These are phyloP conservation scores for Gambusia holbrooki DNA, from an alignment of 2,113 vertebrate genomes.

Conservation along the genomic window DNA sequence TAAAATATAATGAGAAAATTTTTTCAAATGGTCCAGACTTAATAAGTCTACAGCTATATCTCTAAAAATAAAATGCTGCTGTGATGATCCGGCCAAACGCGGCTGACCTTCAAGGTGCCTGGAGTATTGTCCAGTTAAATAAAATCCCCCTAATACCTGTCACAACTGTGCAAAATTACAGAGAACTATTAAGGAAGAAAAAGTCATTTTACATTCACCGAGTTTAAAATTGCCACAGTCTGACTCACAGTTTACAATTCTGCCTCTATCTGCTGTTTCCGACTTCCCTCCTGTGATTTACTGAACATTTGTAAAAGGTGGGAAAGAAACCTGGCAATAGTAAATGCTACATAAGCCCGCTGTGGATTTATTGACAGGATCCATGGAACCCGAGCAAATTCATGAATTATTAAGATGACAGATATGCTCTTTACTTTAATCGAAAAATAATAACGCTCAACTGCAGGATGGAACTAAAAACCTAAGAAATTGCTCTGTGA, in stretches of 20 bases:
- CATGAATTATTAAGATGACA: constrained; percentile 25
- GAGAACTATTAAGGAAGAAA: no score
- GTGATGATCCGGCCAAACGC: no score
- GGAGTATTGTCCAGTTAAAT: no score
- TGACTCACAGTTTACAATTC: not conserved
- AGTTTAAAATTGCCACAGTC: no score
- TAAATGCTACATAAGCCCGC: constrained; percentile 30
- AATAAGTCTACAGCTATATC: no score
- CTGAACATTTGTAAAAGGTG: constrained; percentile 32
- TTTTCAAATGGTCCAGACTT: no score
- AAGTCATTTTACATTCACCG: no score
- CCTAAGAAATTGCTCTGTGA: not conserved
- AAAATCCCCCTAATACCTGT: no score
- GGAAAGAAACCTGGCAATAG: constrained; percentile 42
- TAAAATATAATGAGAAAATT: no score
- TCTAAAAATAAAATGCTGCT: no score
- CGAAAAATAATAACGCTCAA: not conserved
- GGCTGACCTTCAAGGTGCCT: no score
- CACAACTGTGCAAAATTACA: no score
- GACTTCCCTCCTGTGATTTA: constrained; percentile 9
- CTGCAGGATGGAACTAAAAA: not conserved
- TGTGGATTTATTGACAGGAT: constrained; percentile 36
- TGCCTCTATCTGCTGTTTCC: not conserved
- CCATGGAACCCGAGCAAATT: constrained; percentile 26
- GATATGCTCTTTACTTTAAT: not conserved